A percentile compares a stretch with the other conserved stretches of the same genome.
These are phyloP conservation scores for Dynastes grantii DNA, from an alignment of 2,888 invertebrate species.

Conservation along the genomic window DNA sequence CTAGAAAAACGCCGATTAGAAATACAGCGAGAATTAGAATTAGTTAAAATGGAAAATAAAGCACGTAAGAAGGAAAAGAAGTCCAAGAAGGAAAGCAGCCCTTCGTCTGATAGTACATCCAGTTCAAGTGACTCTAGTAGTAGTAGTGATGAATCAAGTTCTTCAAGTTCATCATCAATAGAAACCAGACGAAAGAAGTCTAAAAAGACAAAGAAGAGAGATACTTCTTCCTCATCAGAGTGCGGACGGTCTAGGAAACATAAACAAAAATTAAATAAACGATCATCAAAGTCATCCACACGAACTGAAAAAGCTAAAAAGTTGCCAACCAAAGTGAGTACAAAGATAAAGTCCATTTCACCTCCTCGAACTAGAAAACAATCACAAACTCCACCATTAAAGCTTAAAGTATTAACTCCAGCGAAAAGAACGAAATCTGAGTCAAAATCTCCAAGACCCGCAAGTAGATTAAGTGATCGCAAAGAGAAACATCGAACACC, in stretches of 20 bases:
- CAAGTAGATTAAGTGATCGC: slow-evolving; percentile 59
- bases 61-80: slow-evolving; percentile 82
- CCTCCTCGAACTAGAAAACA: slow-evolving; percentile 64
- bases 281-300: slow-evolving; percentile 66
- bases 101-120: slow-evolving; percentile 79
- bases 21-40: slow-evolving; percentile 83
- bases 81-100: slow-evolving; percentile 78
- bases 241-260: slow-evolving; percentile 74
- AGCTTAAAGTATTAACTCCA: slow-evolving; percentile 63
- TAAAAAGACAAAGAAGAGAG: slow-evolving; percentile 67
- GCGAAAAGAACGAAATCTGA: slow-evolving; percentile 62
- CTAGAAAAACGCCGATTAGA: slow-evolving; percentile 83
- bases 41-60: slow-evolving; percentile 82
- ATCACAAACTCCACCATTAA: slow-evolving; percentile 69
- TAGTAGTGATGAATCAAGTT: slow-evolving; percentile 79
- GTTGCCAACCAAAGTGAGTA: slow-evolving; percentile 60
- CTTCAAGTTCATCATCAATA: slow-evolving; percentile 74
- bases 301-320: slow-evolving; percentile 72
- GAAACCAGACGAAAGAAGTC: slow-evolving; percentile 67
- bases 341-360: slow-evolving; percentile 66
- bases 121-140: slow-evolving; percentile 78
- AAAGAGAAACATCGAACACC: slow-evolving; percentile 69
- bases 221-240: slow-evolving; percentile 73
- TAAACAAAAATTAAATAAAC: slow-evolving; percentile 72
- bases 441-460: slow-evolving; percentile 66